Base-by-base conservation (phyloP, 2,797 vertebrate genomes). In the Liasis olivaceus region DNA sequence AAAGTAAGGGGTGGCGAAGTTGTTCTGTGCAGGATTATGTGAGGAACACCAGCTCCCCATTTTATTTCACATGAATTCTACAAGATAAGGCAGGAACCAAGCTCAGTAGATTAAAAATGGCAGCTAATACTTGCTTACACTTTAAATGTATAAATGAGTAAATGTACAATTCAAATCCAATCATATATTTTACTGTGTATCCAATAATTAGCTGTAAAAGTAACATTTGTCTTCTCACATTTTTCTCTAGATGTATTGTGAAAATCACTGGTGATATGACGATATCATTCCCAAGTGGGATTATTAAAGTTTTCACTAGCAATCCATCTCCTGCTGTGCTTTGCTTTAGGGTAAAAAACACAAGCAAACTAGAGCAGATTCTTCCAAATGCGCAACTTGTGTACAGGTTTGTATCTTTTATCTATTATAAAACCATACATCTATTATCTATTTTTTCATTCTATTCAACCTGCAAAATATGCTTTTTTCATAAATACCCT, bases 181-280 rank as follows among this genome's bases (percentile, higher is more conserved):
- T 28, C 88, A 12, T 15, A 24, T 14, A 81, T 58, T 60, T 88
- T 56, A 81, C 26, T 59, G 15, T 89, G 54, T 14, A 47, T 62
- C 11, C 66, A 86, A 6, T 85, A 89, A 89, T 84, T 31, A 92
- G 2, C 84, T 93, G 60, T 89, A 95, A 63, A 85, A 5, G 91
- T 95, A 85, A 87, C 93, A 42, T 93, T 91, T 31, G 15, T 86
- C 89, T 93, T 93, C 95, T 91, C 22, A 84, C 63, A 56, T 94
- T 36, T 90, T 13, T 93, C 90, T 96, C 85, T 97, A 99, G 99
- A 97, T 99, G 99, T 96, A 99, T 99, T 94, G 99, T 99, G 97
- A 99, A 99, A 98, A 99, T 99, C 95, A 99, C 99, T 69, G 99
- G 99, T 93, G 99, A 99, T 94, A 98, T 99, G 98, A 99, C 99